A percentile compares a stretch with the other conserved stretches of the same genome.
Evolutionary conservation across 2,888 invertebrate genomes (phyloP).

Genomic region (Himalopsyche kuldschensis): DNA sequence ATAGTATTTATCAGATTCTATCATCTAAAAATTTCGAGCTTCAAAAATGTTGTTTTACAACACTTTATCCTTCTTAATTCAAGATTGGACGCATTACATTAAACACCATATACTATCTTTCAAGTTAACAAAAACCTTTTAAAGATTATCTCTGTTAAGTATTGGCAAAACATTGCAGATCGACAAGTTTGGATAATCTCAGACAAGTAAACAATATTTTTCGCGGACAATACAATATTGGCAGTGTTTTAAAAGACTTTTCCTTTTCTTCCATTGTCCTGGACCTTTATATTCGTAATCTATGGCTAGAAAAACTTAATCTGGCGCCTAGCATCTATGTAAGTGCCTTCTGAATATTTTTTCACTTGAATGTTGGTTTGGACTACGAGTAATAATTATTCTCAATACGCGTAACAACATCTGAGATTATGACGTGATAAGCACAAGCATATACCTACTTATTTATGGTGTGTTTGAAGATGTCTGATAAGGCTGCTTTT

Average conservation of each 20-base stretch:
- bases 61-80: not conserved
- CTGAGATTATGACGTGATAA: not conserved
- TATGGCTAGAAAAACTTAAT: constrained; percentile 28
- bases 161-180: constrained; percentile 20
- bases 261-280: constrained; percentile 25
- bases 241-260: constrained; percentile 26
- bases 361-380: not conserved
- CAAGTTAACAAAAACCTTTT: constrained; percentile 11
- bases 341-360: not conserved
- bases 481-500: constrained; percentile 26
- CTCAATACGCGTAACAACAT: not conserved
- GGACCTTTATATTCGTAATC: constrained; percentile 9
- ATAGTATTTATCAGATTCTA: not conserved
- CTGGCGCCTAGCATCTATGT: constrained; percentile 36
- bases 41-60: not conserved
- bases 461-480: constrained; percentile 15
- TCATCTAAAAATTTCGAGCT: not conserved
- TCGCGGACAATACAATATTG: constrained; percentile 19
- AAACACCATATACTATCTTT: not conserved
- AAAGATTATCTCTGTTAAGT: constrained; percentile 12
- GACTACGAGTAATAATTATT: not conserved
- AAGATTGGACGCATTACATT: not conserved
- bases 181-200: constrained; percentile 21
- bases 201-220: constrained; percentile 11
- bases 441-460: not conserved